Base-by-base conservation (phyloP, 2,888 invertebrate genomes). In the Lottia gigantea region DNA sequence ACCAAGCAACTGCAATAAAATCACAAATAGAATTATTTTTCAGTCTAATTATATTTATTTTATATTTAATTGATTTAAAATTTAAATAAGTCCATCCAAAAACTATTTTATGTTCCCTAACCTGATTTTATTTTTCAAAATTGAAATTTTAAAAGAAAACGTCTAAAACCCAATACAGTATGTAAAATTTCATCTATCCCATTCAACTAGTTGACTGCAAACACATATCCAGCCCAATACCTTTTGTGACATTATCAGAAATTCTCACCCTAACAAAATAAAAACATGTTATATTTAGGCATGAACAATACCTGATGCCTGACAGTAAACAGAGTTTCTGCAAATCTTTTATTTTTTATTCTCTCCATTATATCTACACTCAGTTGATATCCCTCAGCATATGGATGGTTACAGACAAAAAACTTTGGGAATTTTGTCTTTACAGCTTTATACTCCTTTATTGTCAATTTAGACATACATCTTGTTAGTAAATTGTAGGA, bases 401-500 rank as follows among this genome's bases (percentile, higher is more conserved):
- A 76, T 7, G 74, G 77, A 61, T 74, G 68, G 45, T 61, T 45
- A 2, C 46, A 40, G 2, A 23, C n/a, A 40, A 76, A 76, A 19
- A 67, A 12, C 15, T 55, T 31, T 7, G 66, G 63, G 62, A 66
- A 71, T 19, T 49, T 66, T 15, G 26, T 6, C 23, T 66, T 68
- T 49, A 77, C 47, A 0, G 66, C 67, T 1, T n/a, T 11, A 45
- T 72, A 76, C 25, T 76, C 77, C 8, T 67, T 49, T n/a, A 26
- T n/a, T 12, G 62, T 71, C 49, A 77, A 64, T 12, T 68, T 71
- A 0, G 66, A 70, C 49, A 77, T 64, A 47, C 76, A 76, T 16
- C 67, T 65, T 23, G 74, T 66, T 25, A 77, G 69, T 23, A 77
- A 68, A 3, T 69, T 67, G 45, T 71, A 68, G 0, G 77, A 76